Evolutionary conservation across 1,140 invertebrate species (phyloP), one percentile per base, ranked within the genome.

Genomic region (Ceratina japonica): DNA sequence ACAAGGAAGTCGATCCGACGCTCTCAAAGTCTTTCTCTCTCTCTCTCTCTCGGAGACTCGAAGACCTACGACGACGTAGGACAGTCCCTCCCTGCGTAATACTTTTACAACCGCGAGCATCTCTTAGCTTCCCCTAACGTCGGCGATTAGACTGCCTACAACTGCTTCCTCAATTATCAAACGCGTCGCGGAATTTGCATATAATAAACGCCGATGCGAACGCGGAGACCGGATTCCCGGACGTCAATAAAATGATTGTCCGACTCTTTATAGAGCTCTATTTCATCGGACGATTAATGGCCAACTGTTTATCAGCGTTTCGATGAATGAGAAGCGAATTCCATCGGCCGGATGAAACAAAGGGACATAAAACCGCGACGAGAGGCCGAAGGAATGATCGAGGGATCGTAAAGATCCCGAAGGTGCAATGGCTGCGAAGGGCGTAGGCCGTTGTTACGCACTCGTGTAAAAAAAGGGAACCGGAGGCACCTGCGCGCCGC

Each of bases 401-500:
- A 71, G 54, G 24, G 75, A 72, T 77, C 68, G 69, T 77, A 77
- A 78, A 78, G 66, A 66, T 83, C 59, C 75, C 74, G 69, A 80
- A 81, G 77, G 80, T 78, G 79, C 80, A 74, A 72, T 73, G 75
- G 70, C 66, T 81, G 70, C 59, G 69, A 58, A 69, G 73, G 76
- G 85, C 84, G 85, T 83, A 69, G 82, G 79, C 81, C 66, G 86
- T 84, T 87, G 86, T 81, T 87, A 89, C 84, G 86, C 85, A 87
- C 72, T 86, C 79, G 84, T 68, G 27, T 54, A 68, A 62, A 54
- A n/a, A n/a, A 82, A 79, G 86, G 84, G 83, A 87, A 84, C 84
- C 88, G 76, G 87, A 90, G 90, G 89, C 90, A 91, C 90, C 90
- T 91, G 89, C 86, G 61, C 85, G 78, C 87, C 89, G 90, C 90